phyloP scores from a whole-genome alignment of 2,113 vertebrate species.

The Onychostruthus taczanowskii region DNA sequence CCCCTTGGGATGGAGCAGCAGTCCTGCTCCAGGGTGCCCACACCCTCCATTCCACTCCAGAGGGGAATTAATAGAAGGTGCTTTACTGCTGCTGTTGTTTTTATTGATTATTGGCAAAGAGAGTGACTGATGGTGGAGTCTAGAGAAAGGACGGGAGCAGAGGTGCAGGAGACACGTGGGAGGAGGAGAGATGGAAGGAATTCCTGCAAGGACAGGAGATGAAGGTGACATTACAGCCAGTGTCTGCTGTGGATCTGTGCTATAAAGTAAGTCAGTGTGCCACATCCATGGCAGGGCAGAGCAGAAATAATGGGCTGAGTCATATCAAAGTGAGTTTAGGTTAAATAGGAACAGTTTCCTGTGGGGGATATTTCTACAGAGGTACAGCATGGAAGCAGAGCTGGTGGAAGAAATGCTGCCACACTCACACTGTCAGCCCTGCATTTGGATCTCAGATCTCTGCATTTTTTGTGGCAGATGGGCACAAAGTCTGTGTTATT shows the following conservation, averaged over 20 bases:
- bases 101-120: neutral
- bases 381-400: neutral
- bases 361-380: neutral
- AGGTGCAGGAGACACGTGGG: neutral
- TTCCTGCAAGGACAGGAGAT: neutral
- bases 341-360: neutral
- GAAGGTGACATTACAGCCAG: neutral
- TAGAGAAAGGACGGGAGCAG: neutral
- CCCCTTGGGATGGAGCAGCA: neutral
- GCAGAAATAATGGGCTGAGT: neutral
- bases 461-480: neutral
- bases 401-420: neutral
- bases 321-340: neutral
- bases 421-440: neutral
- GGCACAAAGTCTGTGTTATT: neutral
- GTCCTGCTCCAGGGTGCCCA: neutral
- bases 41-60: neutral
- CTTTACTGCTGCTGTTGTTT: neutral
- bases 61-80: neutral
- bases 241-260: neutral
- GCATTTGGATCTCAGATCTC: neutral
- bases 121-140: neutral
- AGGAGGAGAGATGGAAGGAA: neutral
- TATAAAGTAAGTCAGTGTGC: neutral
- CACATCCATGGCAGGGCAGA: fast-evolving